These are phyloP conservation scores for Raphicerus campestris DNA, from an alignment of 2,113 vertebrate genomes.

Conservation along the genomic window DNA sequence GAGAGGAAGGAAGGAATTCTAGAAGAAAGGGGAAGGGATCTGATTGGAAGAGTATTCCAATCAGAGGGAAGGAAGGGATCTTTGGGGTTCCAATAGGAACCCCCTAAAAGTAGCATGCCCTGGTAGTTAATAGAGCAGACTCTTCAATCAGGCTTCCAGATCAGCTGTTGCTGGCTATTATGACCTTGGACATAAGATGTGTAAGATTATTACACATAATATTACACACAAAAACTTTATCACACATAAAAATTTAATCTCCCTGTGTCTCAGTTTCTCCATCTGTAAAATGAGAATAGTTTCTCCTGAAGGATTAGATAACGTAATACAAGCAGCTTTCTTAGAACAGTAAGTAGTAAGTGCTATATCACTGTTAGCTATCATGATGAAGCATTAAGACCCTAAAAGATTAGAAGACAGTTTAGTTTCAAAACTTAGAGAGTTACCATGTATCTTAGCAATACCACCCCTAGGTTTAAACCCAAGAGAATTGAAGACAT, in stretches of 20 bases:
- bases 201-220: background rate
- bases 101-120: background rate
- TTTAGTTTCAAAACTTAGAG: background rate
- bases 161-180: background rate
- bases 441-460: background rate
- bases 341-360: background rate
- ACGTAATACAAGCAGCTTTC: background rate
- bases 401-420: background rate
- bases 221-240: background rate
- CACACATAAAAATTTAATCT: background rate
- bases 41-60: background rate
- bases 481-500: background rate
- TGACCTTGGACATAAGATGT: background rate
- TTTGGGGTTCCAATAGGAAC: background rate
- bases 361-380: background rate
- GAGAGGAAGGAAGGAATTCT: background rate
- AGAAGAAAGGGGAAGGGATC: background rate
- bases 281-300: background rate
- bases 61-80: background rate
- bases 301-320: background rate
- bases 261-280: background rate
- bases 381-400: background rate
- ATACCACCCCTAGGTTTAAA: background rate
- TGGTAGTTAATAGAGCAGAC: background rate
- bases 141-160: background rate